Percentiles rank a stretch among this genome's conserved stretches.
Conservation (phyloP, 2,888 invertebrate species). For the Stramonita haemastoma region DNA sequence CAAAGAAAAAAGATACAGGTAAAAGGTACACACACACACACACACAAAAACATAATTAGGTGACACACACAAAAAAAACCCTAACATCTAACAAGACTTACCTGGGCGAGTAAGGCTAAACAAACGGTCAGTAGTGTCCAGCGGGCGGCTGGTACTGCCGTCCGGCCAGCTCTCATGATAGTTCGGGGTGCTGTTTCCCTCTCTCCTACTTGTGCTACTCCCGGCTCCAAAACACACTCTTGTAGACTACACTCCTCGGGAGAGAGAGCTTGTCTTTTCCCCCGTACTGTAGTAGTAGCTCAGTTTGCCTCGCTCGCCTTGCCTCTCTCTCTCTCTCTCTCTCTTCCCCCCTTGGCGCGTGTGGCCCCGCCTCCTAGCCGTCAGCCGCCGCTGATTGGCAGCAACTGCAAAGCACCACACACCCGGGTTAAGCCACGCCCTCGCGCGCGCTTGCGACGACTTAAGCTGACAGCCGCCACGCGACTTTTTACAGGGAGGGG, state of each 20-base stretch:
- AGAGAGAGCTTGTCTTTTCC: background rate
- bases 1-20: too few relatives aligned
- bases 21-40: background rate
- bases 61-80: background rate
- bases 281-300: too few relatives aligned
- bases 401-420: conserved; percentile 21
- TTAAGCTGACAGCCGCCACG: conserved; percentile 41
- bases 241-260: too few relatives aligned
- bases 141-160: conserved; percentile 62
- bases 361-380: conserved; percentile 5
- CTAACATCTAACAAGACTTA: background rate
- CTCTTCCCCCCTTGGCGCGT: background rate
- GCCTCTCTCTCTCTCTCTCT: background rate
- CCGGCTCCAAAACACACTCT: background rate
- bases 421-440: background rate
- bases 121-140: conserved; percentile 46
- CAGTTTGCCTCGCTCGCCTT: conserved; percentile 30
- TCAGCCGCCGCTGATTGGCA: conserved; percentile 35
- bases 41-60: background rate
- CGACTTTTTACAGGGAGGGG: background rate
- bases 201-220: background rate
- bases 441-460: conserved; percentile 24
- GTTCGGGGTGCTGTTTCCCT: conserved; percentile 23
- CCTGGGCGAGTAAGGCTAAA: conserved; percentile 15
- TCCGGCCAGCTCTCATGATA: conserved; percentile 64